phyloP scores from a whole-genome alignment of 2,113 vertebrate genomes.

The Crotalus horridus region DNA sequence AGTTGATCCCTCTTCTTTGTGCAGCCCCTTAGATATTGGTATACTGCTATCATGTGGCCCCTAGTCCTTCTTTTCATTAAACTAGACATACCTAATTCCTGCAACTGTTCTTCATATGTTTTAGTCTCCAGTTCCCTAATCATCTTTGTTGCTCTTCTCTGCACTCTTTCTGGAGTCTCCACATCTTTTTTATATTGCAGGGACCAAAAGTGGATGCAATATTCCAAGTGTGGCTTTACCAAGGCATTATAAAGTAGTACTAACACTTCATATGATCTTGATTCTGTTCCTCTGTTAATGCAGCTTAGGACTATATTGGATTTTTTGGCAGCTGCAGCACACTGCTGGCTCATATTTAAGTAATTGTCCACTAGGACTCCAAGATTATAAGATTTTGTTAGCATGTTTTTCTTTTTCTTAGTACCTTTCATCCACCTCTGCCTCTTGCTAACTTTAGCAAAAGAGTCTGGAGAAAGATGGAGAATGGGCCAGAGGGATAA shows the following conservation, averaged over 20 bases:
- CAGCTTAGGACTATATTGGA: neutral
- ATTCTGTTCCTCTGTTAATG: neutral
- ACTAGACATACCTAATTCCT: neutral
- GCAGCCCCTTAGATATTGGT: neutral
- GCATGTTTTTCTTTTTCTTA: neutral
- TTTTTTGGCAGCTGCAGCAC: neutral
- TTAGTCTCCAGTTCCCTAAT: neutral
- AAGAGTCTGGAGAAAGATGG: neutral
- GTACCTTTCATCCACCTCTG: neutral
- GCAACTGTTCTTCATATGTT: neutral
- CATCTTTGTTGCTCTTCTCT: neutral
- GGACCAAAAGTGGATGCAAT: neutral
- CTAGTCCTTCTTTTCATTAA: neutral
- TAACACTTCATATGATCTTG: neutral
- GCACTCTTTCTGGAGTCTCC: neutral
- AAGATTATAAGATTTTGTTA: neutral
- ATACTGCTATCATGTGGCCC: neutral
- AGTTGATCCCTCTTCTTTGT: neutral
- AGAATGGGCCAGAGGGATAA: neutral
- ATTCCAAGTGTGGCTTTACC: neutral
- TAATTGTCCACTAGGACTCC: neutral
- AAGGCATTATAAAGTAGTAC: neutral
- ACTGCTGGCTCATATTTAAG: neutral
- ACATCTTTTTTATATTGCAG: neutral
- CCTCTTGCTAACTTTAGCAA: neutral